Conservation (phyloP, 53 echinoderm and acorn worm species). For the Glandiceps talaboti region DNA sequence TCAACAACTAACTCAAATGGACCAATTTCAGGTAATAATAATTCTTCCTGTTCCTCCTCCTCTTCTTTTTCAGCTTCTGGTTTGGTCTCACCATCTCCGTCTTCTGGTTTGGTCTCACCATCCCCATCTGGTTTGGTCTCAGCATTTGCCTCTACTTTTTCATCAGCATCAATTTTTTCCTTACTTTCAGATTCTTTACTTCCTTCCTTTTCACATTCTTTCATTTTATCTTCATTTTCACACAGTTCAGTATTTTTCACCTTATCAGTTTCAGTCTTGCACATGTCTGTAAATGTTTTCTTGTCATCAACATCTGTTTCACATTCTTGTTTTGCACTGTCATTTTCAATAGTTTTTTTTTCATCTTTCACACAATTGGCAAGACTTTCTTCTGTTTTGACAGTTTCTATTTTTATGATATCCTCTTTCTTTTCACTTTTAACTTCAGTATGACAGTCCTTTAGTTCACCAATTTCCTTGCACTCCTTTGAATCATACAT, state of each 20-base stretch:
- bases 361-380: neutral
- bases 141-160: neutral
- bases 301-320: neutral
- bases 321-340: neutral
- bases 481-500: neutral
- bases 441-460: neutral
- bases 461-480: neutral
- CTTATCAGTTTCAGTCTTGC: no score
- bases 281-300: no score
- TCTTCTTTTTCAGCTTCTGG: neutral
- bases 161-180: neutral
- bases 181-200: neutral
- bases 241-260: no score
- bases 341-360: no score
- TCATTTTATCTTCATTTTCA: no score
- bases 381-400: neutral
- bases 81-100: no score
- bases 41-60: neutral
- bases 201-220: neutral
- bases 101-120: conserved; percentile 19
- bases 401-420: neutral
- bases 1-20: conserved; percentile 60
- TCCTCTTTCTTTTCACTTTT: neutral
- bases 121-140: neutral
- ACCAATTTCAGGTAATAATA: conserved; percentile 33